Conservation (phyloP, 2,888 invertebrate genomes). For the Polydrusus pterygomalis region DNA sequence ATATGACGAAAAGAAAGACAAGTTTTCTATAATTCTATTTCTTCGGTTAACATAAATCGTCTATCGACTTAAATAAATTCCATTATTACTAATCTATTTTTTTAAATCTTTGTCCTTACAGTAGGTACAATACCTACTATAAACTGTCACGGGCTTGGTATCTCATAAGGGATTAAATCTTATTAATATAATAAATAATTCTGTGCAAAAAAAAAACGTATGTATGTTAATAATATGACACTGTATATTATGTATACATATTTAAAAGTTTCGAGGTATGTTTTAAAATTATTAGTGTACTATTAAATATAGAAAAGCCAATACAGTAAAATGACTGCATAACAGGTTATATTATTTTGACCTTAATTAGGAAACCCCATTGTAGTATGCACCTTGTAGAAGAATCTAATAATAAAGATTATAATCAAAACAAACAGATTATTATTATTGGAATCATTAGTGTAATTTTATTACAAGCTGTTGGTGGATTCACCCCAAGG, state of each 20-base stretch:
- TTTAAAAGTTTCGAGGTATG: neutral
- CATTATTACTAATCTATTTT: too few relatives aligned
- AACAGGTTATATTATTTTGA: slow-evolving; percentile 28
- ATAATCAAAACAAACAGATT: slow-evolving; percentile 20
- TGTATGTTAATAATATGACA: neutral
- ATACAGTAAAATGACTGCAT: neutral
- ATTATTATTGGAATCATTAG: slow-evolving; percentile 22
- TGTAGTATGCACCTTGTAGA: slow-evolving; percentile 10
- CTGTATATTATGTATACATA: neutral
- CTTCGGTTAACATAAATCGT: too few relatives aligned
- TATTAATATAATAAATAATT: neutral
- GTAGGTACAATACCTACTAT: too few relatives aligned
- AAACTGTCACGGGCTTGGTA: neutral
- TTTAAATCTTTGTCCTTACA: too few relatives aligned
- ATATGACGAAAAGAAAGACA: too few relatives aligned
- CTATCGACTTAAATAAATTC: too few relatives aligned
- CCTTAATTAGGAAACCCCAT: slow-evolving; percentile 21
- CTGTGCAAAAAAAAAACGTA: too few relatives aligned
- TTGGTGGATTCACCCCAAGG: slow-evolving; percentile 16
- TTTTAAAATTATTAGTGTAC: too few relatives aligned
- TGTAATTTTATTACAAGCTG: too few relatives aligned
- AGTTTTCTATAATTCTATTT: too few relatives aligned
- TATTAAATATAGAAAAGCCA: neutral
- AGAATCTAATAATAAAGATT: slow-evolving; percentile 13
- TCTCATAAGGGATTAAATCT: neutral